Evolutionary conservation across 2,888 invertebrate species (phyloP).

Genomic region (Dendrolimus pini): DNA sequence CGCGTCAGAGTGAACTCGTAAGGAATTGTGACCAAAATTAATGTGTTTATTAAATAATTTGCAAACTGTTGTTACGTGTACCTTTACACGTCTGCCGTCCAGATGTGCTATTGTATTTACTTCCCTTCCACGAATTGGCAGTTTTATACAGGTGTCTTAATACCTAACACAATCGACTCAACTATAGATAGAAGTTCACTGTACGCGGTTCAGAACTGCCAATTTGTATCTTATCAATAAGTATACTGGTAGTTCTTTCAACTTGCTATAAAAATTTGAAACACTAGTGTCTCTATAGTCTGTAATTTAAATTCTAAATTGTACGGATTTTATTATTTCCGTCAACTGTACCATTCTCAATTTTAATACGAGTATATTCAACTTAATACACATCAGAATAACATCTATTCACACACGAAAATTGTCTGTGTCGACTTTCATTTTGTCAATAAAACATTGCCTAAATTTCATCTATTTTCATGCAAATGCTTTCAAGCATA

Average conservation of each 20-base stretch:
- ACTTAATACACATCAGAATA: conserved; percentile 10
- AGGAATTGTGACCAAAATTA: conserved; percentile 76
- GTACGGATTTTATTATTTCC: conserved; percentile 5
- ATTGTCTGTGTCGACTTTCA: conserved; percentile 12
- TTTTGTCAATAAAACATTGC: conserved; percentile 15
- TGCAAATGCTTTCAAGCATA: conserved; percentile 3
- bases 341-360: conserved; percentile 23
- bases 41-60: conserved; percentile 67
- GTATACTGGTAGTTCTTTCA: conserved; percentile 47
- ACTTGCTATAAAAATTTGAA: conserved; percentile 33
- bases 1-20: conserved; percentile 92
- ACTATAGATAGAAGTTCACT: conserved; percentile 15
- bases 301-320: conserved; percentile 3
- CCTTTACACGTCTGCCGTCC: conserved; percentile 71
- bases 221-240: conserved; percentile 47
- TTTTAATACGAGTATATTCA: conserved; percentile 10
- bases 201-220: conserved; percentile 45
- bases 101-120: conserved; percentile 65
- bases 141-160: conserved; percentile 36
- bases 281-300: conserved; percentile 1
- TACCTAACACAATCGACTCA: conserved; percentile 18
- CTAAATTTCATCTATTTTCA: conserved; percentile 13
- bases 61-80: conserved; percentile 70
- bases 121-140: conserved; percentile 66
- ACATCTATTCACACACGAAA: conserved; percentile 14